Conservation (phyloP, 92 coral and sea anemone genomes). For the Montipora capitata region DNA sequence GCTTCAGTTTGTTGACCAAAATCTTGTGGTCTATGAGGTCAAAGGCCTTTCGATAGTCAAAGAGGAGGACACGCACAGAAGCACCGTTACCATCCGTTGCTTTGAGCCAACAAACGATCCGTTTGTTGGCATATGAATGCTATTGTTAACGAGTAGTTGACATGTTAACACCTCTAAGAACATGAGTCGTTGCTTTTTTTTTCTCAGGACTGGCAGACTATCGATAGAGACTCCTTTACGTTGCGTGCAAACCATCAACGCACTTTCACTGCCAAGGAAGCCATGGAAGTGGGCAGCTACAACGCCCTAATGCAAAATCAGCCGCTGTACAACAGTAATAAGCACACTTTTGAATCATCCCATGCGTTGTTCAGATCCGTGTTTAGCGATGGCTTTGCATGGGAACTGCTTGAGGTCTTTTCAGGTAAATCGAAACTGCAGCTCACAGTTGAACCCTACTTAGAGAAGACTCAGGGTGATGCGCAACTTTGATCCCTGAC, state of each 20-base stretch:
- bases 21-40: too few species aligned
- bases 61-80: too few species aligned
- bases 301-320: slow-evolving; percentile 78
- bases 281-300: slow-evolving; percentile 66
- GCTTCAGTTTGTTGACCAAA: too few species aligned
- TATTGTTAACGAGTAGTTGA: too few species aligned
- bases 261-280: slow-evolving; percentile 61
- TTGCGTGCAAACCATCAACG: slow-evolving; percentile 71
- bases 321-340: slow-evolving; percentile 77
- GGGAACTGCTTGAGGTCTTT: slow-evolving; percentile 89
- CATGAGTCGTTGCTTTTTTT: not conserved
- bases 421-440: slow-evolving; percentile 50
- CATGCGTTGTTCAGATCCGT: slow-evolving; percentile 76
- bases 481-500: too few species aligned
- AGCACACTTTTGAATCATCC: slow-evolving; percentile 78
- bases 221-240: slow-evolving; percentile 69
- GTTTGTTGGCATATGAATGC: too few species aligned
- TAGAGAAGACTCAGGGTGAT: too few species aligned
- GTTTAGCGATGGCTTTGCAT: slow-evolving; percentile 87
- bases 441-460: not conserved
- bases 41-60: too few species aligned
- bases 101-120: too few species aligned
- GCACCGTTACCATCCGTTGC: too few species aligned
- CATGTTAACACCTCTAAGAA: too few species aligned
- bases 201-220: slow-evolving; percentile 77